Conservation (phyloP, 2,113 vertebrate genomes). For the Platysteira castanea region DNA sequence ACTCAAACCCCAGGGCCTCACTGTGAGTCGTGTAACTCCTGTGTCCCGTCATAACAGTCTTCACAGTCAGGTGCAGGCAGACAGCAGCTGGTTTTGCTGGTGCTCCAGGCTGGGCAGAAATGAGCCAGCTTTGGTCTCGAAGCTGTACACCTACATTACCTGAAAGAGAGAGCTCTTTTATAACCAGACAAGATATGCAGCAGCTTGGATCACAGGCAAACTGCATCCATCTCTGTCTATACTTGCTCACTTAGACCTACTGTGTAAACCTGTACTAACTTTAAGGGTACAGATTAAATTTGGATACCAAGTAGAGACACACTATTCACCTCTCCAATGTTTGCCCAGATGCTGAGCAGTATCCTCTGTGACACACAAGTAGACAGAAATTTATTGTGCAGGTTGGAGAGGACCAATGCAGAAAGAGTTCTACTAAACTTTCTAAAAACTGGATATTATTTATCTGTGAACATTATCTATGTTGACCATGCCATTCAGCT, state of each 20-base stretch:
- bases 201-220: neutral
- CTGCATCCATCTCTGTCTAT: neutral
- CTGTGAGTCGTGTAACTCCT: neutral
- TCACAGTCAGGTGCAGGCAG: neutral
- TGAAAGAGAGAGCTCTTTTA: neutral
- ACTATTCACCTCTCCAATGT: neutral
- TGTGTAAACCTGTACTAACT: neutral
- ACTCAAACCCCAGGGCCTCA: conserved; percentile 26
- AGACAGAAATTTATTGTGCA: neutral
- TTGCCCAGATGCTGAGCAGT: neutral
- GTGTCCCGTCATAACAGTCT: conserved; percentile 29
- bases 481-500: neutral
- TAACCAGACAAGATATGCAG: neutral
- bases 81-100: neutral
- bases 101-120: neutral
- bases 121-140: neutral
- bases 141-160: neutral
- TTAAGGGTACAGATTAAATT: neutral
- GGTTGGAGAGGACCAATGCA: neutral
- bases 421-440: neutral
- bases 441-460: neutral
- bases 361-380: neutral
- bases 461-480: neutral
- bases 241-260: neutral
- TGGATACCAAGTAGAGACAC: neutral